Base-by-base conservation (phyloP, 1,140 invertebrate genomes). In the Armadillidium nasatum region DNA sequence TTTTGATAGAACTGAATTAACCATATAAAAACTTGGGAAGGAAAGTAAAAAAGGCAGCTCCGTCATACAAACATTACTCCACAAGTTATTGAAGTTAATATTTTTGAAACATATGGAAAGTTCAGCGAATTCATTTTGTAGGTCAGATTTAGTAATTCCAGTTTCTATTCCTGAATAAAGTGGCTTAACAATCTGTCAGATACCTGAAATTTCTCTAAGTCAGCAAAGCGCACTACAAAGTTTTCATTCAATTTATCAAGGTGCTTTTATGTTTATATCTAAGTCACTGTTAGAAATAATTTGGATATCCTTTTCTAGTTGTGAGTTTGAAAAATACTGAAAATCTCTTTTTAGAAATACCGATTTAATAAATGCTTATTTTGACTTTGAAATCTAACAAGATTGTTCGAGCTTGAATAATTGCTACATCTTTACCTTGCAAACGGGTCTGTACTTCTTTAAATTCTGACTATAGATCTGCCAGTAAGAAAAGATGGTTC, bases 391-490 rank as follows among this genome's bases (percentile, higher is more conserved):
- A 76, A 69, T 69, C 33, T 72, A 46, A n/a, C 10, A 76, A 46
- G 46, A 76, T 71, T 75, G 69, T 74, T 44, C 46, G 73, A 72
- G 44, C n/a, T 76, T 71, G 75, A 71, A 76, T 76, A 45, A 76
- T 76, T 71, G 45, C 72, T 67, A 74, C 50, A 74, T 66, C 74
- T 76, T 76, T 78, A 72, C 73, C 77, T 44, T 78, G 77, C 21
- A 78, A 50, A 76, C 68, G 74, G 46, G 46, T 70, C 44, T 79
- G 71, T 69, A 72, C 54, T 67, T 76, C 75, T 71, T 73, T 73
- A 76, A 79, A 79, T 77, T 71, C 76, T 71, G 23, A 71, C 76
- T 66, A 76, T 66, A 79, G 71, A 21, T 76, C 78, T 73, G 72
- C 54, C 75, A 76, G 44, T 66, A 45, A 66, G 75, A 79, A 76